A percentile compares a stretch with the other conserved stretches of the same genome.
Conservation (phyloP, 1,140 invertebrate species). For the Philaenus spumarius region DNA sequence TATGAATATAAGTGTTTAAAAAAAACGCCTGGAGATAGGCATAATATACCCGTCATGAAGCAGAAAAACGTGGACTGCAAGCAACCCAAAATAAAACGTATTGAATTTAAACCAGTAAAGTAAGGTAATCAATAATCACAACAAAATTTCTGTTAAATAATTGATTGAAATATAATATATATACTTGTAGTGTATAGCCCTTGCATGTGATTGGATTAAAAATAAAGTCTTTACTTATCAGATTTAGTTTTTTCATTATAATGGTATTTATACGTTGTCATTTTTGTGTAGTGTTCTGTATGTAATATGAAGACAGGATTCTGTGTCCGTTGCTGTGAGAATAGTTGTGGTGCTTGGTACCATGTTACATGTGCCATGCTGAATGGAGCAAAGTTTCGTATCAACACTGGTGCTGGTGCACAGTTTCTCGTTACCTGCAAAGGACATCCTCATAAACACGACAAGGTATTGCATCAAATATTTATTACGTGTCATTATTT, state of each 20-base stretch:
- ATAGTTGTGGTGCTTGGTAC: conserved; percentile 39
- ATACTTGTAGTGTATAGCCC: conserved; percentile 32
- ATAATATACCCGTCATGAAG: too few species aligned
- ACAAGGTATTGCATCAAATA: too few species aligned
- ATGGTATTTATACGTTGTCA: neutral
- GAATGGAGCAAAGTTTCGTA: conserved; percentile 41
- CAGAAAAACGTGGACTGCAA: too few species aligned
- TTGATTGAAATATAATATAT: conserved; percentile 24
- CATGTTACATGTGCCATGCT: conserved; percentile 47
- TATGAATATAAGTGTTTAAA: too few species aligned
- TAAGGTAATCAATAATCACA: neutral
- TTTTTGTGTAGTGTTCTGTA: conserved; percentile 19
- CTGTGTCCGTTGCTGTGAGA: conserved; percentile 42
- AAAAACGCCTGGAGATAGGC: too few species aligned
- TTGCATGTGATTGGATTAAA: conserved; percentile 6
- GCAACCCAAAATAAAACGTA: too few species aligned
- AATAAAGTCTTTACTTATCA: conserved; percentile 8
- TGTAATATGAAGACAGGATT: conserved; percentile 21
- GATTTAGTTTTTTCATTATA: too few species aligned
- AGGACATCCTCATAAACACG: conserved; percentile 38
- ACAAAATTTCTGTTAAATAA: neutral
- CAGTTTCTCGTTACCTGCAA: conserved; percentile 47
- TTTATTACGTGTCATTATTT: too few species aligned
- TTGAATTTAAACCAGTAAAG: neutral
- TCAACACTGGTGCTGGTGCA: conserved; percentile 37